Evolutionary conservation across 2,113 vertebrate species (phyloP), one percentile per base, ranked within the genome.

Genomic region (Genyomyrus donnyi): DNA sequence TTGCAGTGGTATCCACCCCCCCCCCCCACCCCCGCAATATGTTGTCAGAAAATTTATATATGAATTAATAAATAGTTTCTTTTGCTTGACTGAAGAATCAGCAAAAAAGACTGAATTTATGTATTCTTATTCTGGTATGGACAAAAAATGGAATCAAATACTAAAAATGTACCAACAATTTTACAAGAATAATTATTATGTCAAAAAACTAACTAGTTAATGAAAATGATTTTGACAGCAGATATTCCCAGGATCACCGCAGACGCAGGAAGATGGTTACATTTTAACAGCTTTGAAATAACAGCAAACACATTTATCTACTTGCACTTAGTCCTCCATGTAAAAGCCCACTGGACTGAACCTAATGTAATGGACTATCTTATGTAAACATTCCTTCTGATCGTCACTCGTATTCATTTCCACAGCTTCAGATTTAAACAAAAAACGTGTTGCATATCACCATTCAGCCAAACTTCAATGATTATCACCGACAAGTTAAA

Each of bases 281-380:
- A 56, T 45, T 45, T 89, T 89, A 89, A 89, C 87, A 66, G 17
- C 52, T 85, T 5, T 42, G 53, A 85, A 84, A 89, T 62, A 85
- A 89, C 9, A 58, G 89, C 89, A 88, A 88, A 88, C 62, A 89
- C 50, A 84, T 62, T 89, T 84, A 85, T 89, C 39, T 84, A 5
- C 39, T 9, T 49, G 74, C 35, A 89, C 88, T 89, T 39, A 74
- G 31, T 52, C 49, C 39, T 39, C 9, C 42, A 21, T 89, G 74
- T 85, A 85, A 85, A 85, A 89, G 53, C 35, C 31, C 80, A 62
- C 5, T 42, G 52, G 39, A 46, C 52, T 62, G 89, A 24, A 48
- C 42, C 85, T 85, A 85, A 89, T 62, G 52, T 85, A 89, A 89
- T 89, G 89, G 77, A 62, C 5, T 45, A 24, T 49, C 88, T 53